These are phyloP conservation scores for Callimorpha dominula DNA, from an alignment of 2,888 invertebrate species.

Conservation along the genomic window DNA sequence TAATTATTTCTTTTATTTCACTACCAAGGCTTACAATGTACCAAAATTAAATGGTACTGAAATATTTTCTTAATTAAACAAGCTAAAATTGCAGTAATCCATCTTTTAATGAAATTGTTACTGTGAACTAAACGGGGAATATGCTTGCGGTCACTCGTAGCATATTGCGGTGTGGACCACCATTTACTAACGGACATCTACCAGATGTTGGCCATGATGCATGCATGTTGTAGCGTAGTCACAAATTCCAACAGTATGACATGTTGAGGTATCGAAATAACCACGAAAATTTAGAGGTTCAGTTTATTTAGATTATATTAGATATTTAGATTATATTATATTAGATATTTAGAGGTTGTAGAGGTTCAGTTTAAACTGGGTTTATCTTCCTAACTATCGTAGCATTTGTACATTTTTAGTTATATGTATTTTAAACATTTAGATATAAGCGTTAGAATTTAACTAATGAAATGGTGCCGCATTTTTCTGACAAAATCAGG, in stretches of 20 bases:
- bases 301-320: too few relatives aligned
- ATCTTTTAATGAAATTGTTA: neutral
- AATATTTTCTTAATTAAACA: neutral
- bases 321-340: too few relatives aligned
- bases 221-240: constrained; percentile 1
- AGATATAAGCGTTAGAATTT: too few relatives aligned
- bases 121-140: neutral
- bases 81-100: neutral
- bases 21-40: neutral
- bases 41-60: too few relatives aligned
- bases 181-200: constrained; percentile 11
- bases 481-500: neutral
- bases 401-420: too few relatives aligned
- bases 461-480: neutral
- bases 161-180: constrained; percentile 10
- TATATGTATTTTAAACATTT: too few relatives aligned
- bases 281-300: neutral
- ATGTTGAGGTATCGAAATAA: neutral
- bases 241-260: neutral
- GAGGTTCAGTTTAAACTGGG: neutral
- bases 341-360: too few relatives aligned
- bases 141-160: constrained; percentile 8
- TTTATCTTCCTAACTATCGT: neutral
- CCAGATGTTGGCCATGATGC: constrained; percentile 11
- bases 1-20: neutral